Evolutionary conservation across 2,888 invertebrate species (phyloP).

Genomic region (Pachydiplax longipennis): DNA sequence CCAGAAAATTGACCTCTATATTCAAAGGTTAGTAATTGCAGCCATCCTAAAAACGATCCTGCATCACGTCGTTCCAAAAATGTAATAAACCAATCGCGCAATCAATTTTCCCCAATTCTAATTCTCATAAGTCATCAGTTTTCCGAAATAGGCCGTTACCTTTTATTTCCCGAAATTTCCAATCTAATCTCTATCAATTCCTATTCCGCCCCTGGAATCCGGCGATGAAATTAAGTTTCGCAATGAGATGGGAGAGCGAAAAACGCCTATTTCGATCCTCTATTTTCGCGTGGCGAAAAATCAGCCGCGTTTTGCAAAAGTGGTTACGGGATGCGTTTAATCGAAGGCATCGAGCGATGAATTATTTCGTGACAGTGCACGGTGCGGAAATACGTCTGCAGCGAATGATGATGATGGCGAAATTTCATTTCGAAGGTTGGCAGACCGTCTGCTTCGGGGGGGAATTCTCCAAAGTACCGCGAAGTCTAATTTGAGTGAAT

Average conservation of each 20-base stretch:
- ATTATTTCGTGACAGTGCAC: constrained; percentile 4
- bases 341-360: not conserved
- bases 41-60: no score
- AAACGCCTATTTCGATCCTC: not conserved
- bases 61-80: no score
- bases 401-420: not conserved
- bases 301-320: not conserved
- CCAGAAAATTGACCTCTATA: no score
- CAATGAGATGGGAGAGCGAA: not conserved
- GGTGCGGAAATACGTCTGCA: constrained; percentile 2
- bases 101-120: no score
- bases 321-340: not conserved
- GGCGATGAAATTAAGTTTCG: not conserved
- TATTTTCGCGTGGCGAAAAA: not conserved
- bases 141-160: no score
- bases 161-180: not conserved
- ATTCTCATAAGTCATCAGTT: no score
- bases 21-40: no score
- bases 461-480: not conserved
- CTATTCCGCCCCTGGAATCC: not conserved
- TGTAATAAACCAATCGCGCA: no score
- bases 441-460: not conserved
- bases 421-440: constrained; percentile 13
- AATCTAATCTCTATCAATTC: not conserved
- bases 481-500: constrained; percentile 31